A percentile compares a stretch with the other conserved stretches of the same genome.
Conservation (phyloP, 1,140 invertebrate genomes). For the Penaeus vannamei region DNA sequence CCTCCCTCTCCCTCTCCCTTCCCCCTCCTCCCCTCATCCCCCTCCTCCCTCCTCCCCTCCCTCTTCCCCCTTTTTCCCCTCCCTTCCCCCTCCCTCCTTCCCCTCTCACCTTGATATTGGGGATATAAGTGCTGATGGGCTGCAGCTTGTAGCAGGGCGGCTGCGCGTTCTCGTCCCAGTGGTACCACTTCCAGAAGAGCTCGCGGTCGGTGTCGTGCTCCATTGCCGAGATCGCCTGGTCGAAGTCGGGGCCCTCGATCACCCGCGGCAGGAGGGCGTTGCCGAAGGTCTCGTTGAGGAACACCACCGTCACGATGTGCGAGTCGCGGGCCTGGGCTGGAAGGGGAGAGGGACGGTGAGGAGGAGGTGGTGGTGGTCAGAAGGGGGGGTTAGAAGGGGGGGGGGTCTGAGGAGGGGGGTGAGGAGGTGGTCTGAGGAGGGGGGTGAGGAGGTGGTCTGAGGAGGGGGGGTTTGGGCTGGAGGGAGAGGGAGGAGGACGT, state of each 20-base stretch:
- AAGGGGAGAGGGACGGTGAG: conserved; percentile 41
- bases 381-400: background rate
- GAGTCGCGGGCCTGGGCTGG: conserved; percentile 80
- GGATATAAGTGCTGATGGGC: conserved; percentile 76
- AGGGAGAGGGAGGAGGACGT: conserved; percentile 73
- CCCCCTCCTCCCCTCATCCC: no score
- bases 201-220: conserved; percentile 76
- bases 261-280: conserved; percentile 83
- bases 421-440: no score
- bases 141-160: conserved; percentile 84
- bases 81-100: no score
- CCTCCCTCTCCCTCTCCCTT: conserved; percentile 68
- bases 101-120: conserved; percentile 68
- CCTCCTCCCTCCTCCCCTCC: no score
- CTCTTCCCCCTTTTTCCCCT: no score
- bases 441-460: no score
- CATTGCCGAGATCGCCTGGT: conserved; percentile 79
- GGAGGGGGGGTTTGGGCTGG: conserved; percentile 76
- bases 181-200: conserved; percentile 81
- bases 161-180: conserved; percentile 77
- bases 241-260: conserved; percentile 83
- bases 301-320: conserved; percentile 82
- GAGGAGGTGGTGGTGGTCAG: background rate
- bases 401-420: no score
- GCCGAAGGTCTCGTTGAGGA: conserved; percentile 82